These are phyloP conservation scores for Eurois occulta DNA, from an alignment of 2,888 invertebrate species.

Conservation along the genomic window DNA sequence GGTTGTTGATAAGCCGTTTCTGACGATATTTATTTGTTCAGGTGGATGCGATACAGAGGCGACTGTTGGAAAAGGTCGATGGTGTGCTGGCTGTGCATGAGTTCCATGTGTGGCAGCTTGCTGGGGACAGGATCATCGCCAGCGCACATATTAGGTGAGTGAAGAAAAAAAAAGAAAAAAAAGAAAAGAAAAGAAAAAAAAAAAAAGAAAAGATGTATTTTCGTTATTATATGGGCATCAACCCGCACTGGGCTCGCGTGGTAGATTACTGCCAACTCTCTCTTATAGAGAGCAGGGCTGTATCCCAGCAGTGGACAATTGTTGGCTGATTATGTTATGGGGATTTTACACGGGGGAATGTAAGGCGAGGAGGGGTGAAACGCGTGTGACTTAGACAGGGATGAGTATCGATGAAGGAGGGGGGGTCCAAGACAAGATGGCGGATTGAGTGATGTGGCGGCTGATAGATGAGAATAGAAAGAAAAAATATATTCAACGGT, in stretches of 20 bases:
- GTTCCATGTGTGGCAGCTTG: conserved; percentile 99
- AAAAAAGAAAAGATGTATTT: not conserved
- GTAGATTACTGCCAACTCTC: not conserved
- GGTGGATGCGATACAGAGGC: conserved; percentile 97
- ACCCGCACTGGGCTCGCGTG: not conserved
- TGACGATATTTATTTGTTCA: conserved; percentile 77
- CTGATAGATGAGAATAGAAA: too few relatives aligned
- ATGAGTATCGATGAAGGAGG: too few relatives aligned
- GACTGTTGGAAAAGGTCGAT: conserved; percentile 96
- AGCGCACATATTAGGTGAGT: conserved; percentile 97
- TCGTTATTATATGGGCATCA: not conserved
- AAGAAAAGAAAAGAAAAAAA: too few relatives aligned
- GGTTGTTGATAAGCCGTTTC: conserved; percentile 49
- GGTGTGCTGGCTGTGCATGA: conserved; percentile 99
- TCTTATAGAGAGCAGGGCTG: not conserved
- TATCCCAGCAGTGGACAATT: not conserved
- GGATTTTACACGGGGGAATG: not conserved
- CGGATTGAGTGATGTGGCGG: too few relatives aligned
- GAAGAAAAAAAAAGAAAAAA: too few relatives aligned
- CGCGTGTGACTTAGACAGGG: not conserved
- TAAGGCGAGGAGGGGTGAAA: not conserved
- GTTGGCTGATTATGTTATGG: not conserved
- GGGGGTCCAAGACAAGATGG: not conserved
- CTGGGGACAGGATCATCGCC: conserved; percentile 98
- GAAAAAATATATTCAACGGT: too few relatives aligned